These are phyloP conservation scores for Rhinoderma darwinii DNA, from an alignment of 2,113 vertebrate species.

Conservation along the genomic window DNA sequence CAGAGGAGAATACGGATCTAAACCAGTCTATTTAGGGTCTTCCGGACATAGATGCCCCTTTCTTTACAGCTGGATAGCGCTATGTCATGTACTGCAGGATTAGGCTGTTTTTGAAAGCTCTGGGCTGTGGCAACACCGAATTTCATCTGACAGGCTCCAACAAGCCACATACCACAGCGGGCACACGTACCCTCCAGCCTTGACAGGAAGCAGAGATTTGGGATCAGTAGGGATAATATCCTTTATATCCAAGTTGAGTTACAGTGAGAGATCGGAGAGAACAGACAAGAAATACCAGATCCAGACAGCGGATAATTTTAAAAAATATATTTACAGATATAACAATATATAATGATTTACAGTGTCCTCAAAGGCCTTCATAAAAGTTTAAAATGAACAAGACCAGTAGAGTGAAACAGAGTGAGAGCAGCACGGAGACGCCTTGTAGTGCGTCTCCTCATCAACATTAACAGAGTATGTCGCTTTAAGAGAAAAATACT, in stretches of 20 bases:
- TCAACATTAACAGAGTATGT: background rate
- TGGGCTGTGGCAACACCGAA: no score
- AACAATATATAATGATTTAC: slow-evolving; percentile 57
- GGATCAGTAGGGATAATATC: background rate
- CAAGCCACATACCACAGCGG: background rate
- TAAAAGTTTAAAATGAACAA: slow-evolving; percentile 31
- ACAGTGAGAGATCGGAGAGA: background rate
- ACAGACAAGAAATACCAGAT: background rate
- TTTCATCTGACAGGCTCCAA: background rate
- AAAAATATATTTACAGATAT: slow-evolving; percentile 58
- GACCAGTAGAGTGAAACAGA: slow-evolving; percentile 20
- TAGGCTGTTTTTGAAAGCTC: background rate
- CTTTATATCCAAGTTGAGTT: background rate
- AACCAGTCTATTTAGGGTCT: background rate
- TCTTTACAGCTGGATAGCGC: background rate
- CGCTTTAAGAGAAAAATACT: background rate
- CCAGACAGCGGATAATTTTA: slow-evolving; percentile 13
- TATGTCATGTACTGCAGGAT: background rate
- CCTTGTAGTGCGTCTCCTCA: background rate
- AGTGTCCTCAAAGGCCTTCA: slow-evolving; percentile 42
- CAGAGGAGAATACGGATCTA: no score
- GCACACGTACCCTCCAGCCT: background rate
- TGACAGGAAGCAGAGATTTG: no score
- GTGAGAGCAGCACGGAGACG: slow-evolving; percentile 25
- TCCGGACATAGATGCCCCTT: background rate